A percentile compares a stretch with the other conserved stretches of the same genome.
These are phyloP conservation scores for Leptosomus discolor DNA, from an alignment of 2,113 vertebrate species.

Conservation along the genomic window DNA sequence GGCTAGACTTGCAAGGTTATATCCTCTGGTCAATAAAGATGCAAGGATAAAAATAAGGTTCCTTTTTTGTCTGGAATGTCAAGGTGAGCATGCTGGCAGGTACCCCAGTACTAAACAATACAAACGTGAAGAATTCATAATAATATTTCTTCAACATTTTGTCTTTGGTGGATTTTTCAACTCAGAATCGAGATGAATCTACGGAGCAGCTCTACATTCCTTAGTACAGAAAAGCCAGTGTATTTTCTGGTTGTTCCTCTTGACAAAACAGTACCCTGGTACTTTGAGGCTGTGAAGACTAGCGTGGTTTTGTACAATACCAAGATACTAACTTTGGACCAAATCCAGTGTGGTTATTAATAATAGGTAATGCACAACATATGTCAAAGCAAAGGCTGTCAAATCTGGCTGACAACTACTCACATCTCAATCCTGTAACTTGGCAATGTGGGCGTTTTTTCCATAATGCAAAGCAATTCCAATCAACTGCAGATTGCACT, in stretches of 20 bases:
- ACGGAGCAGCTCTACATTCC: background rate
- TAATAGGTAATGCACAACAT: constrained; percentile 1
- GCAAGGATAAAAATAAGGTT: background rate
- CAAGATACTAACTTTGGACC: background rate
- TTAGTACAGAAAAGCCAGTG: background rate
- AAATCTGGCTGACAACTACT: constrained; percentile 25
- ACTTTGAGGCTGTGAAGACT: background rate
- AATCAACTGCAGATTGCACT: constrained; percentile 30
- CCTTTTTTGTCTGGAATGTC: background rate
- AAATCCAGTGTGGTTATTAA: background rate
- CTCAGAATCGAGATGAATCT: background rate
- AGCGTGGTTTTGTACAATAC: background rate
- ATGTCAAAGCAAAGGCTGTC: constrained; percentile 40
- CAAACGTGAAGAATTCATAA: background rate
- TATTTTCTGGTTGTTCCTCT: background rate
- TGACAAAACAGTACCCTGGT: background rate
- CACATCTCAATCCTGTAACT: background rate
- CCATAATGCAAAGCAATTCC: background rate
- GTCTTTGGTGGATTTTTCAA: background rate
- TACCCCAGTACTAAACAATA: background rate
- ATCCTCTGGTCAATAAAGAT: background rate
- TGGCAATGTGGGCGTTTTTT: background rate
- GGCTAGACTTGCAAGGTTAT: background rate
- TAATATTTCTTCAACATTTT: background rate
- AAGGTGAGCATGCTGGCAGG: background rate